Base-by-base conservation (phyloP, 1,140 invertebrate genomes). In the Drosophila aff. region DNA sequence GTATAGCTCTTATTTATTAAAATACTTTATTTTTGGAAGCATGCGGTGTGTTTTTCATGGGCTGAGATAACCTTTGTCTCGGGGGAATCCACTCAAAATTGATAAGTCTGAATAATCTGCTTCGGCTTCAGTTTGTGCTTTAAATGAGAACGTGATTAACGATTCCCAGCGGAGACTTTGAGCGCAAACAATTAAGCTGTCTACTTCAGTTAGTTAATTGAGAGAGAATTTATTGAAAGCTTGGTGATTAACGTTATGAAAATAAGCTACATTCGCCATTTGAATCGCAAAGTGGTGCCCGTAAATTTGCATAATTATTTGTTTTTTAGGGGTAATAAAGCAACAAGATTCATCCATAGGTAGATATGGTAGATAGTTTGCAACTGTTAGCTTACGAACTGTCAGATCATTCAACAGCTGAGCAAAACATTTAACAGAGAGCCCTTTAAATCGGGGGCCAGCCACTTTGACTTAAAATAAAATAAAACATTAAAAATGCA, bases 401-500 rank as follows among this genome's bases (percentile, higher is more conserved):
- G 16, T 26, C 23, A 28, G n/a, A 28, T n/a, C 28, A 50, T 50
- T 50, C 18, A 23, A 50, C 21, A 52, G 23, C 63, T 53, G 44
- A 26, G 10, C n/a, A 43, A 31, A 31, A 38, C 62, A 40, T 57
- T 40, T 41, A 10, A 40, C 4, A n/a, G 36, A 33, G 28, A 33
- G 50, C 28, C 28, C 31, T 40, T 49, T 33, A 16, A n/a, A 26
- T 31, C 10, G 23, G 13, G 13, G 18, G 3, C n/a, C 38, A 69
- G 47, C 31, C 40, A 57, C 64, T 68, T 40, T 0, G 33, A 31
- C 46, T 59, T 44, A 38, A 43, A 73, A 61, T 44, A 64, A 61
- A 71, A 71, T 18, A 62, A 59, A 47, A 52, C 59, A 71, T 79
- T 78, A 79, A 71, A 79, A 59, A 79, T 79, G 75, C 76, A 79